Evolutionary conservation across 2,113 vertebrate genomes (phyloP).

Genomic region (Phyllopteryx taeniolatus): DNA sequence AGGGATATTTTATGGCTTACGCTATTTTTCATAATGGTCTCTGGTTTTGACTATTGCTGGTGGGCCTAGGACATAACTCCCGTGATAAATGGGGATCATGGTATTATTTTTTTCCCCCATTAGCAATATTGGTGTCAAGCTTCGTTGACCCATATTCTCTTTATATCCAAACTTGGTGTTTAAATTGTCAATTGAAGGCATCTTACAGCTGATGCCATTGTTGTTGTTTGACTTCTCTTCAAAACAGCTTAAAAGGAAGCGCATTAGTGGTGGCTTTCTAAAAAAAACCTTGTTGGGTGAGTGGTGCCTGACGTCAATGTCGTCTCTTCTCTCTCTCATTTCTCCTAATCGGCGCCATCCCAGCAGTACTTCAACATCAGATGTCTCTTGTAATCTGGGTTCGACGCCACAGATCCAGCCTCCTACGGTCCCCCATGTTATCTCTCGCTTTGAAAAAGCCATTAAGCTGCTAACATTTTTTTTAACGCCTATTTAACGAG

Average conservation of each 20-base stretch:
- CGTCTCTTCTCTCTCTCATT: constrained; percentile 19
- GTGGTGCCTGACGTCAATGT: constrained; percentile 6
- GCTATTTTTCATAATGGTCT: too few relatives aligned
- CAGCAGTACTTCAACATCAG: constrained; percentile 18
- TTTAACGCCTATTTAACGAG: constrained; percentile 30
- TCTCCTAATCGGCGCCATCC: constrained; percentile 25
- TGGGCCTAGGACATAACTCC: too few relatives aligned
- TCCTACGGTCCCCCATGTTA: constrained; percentile 11
- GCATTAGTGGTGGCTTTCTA: background rate
- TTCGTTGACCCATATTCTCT: background rate
- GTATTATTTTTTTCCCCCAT: too few relatives aligned
- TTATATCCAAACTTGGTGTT: background rate
- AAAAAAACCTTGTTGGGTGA: constrained; percentile 5
- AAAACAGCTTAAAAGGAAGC: background rate
- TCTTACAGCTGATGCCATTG: background rate
- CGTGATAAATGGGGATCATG: too few relatives aligned
- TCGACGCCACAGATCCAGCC: constrained; percentile 18
- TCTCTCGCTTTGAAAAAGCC: constrained; percentile 21
- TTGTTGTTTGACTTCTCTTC: background rate
- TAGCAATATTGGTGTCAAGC: too few relatives aligned
- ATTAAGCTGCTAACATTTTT: constrained; percentile 22
- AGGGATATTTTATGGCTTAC: too few relatives aligned
- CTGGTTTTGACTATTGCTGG: too few relatives aligned
- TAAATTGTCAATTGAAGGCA: background rate
- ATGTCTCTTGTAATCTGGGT: constrained; percentile 21